Evolutionary conservation across 2,113 vertebrate species (phyloP).

Genomic region (Sclerurus mexicanus): DNA sequence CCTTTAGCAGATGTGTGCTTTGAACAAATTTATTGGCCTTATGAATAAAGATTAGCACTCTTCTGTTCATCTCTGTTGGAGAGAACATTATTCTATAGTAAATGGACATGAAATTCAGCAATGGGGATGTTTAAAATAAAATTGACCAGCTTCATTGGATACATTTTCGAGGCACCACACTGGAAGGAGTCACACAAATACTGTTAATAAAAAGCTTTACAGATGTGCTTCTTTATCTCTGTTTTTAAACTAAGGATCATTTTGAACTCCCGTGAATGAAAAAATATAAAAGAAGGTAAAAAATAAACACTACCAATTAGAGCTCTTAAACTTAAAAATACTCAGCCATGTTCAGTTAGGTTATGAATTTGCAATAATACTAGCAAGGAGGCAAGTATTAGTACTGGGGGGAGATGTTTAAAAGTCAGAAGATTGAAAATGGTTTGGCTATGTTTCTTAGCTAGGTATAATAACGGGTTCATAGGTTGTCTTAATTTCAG

Average conservation of each 20-base stretch:
- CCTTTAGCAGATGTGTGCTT: conserved; percentile 50
- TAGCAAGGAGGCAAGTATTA: not conserved
- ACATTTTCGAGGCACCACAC: not conserved
- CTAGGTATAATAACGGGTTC: not conserved
- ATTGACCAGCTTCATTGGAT: not conserved
- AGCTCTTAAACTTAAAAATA: not conserved
- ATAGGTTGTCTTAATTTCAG: not conserved
- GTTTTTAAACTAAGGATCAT: not conserved
- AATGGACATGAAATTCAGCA: conserved; percentile 44
- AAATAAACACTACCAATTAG: not conserved
- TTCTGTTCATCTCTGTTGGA: conserved; percentile 18
- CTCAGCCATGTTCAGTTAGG: not conserved
- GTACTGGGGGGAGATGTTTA: accelerated
- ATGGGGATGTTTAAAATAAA: conserved; percentile 15
- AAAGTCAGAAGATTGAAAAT: not conserved
- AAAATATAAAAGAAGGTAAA: not conserved
- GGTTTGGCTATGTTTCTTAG: not conserved
- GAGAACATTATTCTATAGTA: conserved; percentile 56
- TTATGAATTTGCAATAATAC: not conserved
- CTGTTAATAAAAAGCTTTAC: not conserved
- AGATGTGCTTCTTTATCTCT: not conserved
- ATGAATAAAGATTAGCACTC: conserved; percentile 72
- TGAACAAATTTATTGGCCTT: conserved; percentile 53
- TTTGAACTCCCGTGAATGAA: not conserved
- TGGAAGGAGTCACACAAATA: not conserved